Evolutionary conservation across 2,888 invertebrate genomes (phyloP), one percentile per base, ranked within the genome.

Genomic region (Acronicta aceris): DNA sequence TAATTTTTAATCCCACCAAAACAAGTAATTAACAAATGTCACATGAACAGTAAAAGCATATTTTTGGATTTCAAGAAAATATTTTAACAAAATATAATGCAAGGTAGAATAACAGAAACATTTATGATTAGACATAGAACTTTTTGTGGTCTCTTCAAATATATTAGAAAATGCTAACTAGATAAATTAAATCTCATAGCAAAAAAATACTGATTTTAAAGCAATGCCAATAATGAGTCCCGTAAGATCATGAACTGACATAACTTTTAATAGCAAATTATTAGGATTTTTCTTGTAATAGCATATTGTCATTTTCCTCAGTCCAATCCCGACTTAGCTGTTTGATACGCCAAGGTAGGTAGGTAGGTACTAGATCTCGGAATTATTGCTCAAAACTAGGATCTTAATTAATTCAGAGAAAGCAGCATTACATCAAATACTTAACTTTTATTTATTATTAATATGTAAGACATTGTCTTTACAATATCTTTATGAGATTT

Each of bases 1-100:
- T 89, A 88, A 86, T 88, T 84, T 85, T 82, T 81, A 77, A 88
- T 88, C 85, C 88, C 86, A 85, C 82, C 85, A 86, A 89, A 87
- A 84, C 86, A 80, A 74, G 74, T 74, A 74, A 83, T 81, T 76
- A 91, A 89, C 86, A 87, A 89, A 87, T 83, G 76, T 81, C 73
- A 81, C 78, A 83, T 64, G 65, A 78, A 78, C 63, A 76, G 73
- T 72, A 71, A 85, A 86, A 87, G 84, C 84, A 82, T 62, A 64
- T 30, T 59, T 33, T 63, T 54, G 55, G 53, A 65, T 57, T 65
- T 68, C 13, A 71, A 60, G 47, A 60, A 59, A 54, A 58, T 16
- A 21, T 60, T 40, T 27, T 25, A 54, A 51, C 45, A 67, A 46
- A 61, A 62, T 56, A 54, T 38, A 41, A 30, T 21, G 46, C 30